These are phyloP conservation scores for Melanocharis versteri DNA, from an alignment of 2,113 vertebrate genomes.

Conservation along the genomic window DNA sequence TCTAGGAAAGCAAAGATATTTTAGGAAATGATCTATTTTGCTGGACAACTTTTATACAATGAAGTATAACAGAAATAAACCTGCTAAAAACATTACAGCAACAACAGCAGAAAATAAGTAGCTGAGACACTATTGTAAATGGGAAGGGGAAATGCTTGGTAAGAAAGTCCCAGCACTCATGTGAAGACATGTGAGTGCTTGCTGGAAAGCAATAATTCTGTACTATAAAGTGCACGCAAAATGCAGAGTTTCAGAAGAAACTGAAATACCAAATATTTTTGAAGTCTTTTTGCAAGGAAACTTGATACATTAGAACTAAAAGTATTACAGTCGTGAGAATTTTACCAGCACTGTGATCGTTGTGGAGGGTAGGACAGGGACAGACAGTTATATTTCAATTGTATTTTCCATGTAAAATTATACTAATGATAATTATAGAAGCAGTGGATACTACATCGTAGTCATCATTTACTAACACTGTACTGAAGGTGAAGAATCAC, in stretches of 20 bases:
- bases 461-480: not conserved
- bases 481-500: not conserved
- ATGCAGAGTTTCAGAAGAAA: not conserved
- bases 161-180: not conserved
- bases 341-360: not conserved
- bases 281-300: not conserved
- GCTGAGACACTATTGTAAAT: not conserved
- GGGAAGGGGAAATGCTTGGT: not conserved
- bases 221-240: not conserved
- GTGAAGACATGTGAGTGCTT: not conserved
- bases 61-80: not conserved
- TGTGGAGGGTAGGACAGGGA: not conserved
- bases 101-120: not conserved
- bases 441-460: not conserved
- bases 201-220: not conserved
- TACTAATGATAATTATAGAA: not conserved
- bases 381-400: not conserved
- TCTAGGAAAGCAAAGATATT: not conserved
- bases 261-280: not conserved
- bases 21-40: not conserved
- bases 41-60: not conserved
- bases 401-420: not conserved
- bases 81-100: slow-evolving; percentile 29
- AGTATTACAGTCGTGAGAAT: not conserved
- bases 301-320: not conserved